A percentile compares a stretch with the other conserved stretches of the same genome.
phyloP scores from a whole-genome alignment of 2,113 vertebrate species.

The Dasypus novemcinctus region DNA sequence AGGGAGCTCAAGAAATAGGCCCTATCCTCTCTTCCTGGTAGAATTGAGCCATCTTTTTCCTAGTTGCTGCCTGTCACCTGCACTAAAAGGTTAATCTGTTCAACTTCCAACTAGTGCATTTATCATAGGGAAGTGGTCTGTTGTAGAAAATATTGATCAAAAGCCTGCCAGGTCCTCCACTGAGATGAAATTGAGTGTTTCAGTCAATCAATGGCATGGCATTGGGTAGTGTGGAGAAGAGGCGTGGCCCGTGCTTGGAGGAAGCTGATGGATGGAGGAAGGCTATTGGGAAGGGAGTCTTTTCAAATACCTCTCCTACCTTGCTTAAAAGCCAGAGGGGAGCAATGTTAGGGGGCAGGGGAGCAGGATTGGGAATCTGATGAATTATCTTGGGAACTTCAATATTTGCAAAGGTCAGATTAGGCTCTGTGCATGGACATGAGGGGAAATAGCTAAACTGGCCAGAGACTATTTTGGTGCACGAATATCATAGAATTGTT shows the following conservation, averaged over 20 bases:
- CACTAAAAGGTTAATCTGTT: conserved; percentile 85
- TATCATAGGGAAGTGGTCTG: conserved; percentile 85
- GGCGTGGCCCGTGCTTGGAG: background rate
- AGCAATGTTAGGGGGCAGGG: too few species aligned
- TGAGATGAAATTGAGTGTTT: conserved; percentile 77
- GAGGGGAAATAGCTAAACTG: background rate
- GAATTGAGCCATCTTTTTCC: conserved; percentile 85
- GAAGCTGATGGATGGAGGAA: background rate
- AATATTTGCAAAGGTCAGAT: accelerated
- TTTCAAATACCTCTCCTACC: background rate
- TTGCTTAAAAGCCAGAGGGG: background rate
- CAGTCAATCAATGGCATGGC: conserved; percentile 68
- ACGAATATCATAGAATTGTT: background rate
- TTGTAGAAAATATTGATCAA: conserved; percentile 86
- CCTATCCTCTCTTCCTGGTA: conserved; percentile 42
- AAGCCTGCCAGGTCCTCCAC: conserved; percentile 79
- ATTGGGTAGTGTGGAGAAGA: background rate
- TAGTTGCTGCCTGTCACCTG: conserved; percentile 79
- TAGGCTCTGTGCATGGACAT: background rate
- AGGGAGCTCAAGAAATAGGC: background rate
- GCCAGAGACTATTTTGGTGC: background rate
- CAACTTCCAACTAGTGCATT: conserved; percentile 82
- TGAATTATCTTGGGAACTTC: background rate
- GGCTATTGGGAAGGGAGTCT: accelerated
- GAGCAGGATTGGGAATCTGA: background rate